Base-by-base conservation (phyloP, 2,113 vertebrate genomes). In the Strix uralensis region DNA sequence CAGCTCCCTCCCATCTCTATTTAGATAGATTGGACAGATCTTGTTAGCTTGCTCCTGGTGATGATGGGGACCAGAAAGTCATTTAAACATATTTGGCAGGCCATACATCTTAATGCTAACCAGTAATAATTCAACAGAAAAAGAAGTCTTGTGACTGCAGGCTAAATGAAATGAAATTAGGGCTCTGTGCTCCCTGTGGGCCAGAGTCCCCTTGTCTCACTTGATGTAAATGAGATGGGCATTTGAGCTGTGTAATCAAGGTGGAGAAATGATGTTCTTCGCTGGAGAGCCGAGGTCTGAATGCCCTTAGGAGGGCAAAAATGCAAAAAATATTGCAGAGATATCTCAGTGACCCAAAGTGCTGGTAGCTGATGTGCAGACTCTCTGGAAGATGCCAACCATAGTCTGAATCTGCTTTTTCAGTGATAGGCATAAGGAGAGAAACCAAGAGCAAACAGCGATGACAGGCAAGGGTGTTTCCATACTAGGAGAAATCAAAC, bases 51-150 rank as follows among this genome's bases (percentile, higher is more conserved):
- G 70, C 74, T 94, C 59, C 61, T 47, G 72, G 29, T 62, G 75
- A 47, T 96, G 92, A 94, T 47, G 59, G 42, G 62, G 85, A 96
- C 36, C 18, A 88, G 78, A 83, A 94, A 92, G 88, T 93, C 82
- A 92, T 86, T 94, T 95, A 88, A 95, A 94, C 72, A n/a, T 63
- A 46, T 83, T 91, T 95, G 92, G 86, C 86, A 96, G 86, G 91
- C 65, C n/a, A 74, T 95, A 81, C 58, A 77, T 97, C 94, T 96
- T 86, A 36, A 67, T 94, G 63, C n/a, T 92, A 66, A 25, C n/a
- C 47, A n/a, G 59, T 62, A 73, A 94, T 86, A 84, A 78, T 84
- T 95, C 67, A 83, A 13, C 25, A 81, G 86, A n/a, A 58, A 52
- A 83, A 77, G 72, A 73, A 62, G 29, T 34, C 67, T 58, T 18